Evolutionary conservation across 2,888 invertebrate species (phyloP).

Genomic region (Blera fallax): DNA sequence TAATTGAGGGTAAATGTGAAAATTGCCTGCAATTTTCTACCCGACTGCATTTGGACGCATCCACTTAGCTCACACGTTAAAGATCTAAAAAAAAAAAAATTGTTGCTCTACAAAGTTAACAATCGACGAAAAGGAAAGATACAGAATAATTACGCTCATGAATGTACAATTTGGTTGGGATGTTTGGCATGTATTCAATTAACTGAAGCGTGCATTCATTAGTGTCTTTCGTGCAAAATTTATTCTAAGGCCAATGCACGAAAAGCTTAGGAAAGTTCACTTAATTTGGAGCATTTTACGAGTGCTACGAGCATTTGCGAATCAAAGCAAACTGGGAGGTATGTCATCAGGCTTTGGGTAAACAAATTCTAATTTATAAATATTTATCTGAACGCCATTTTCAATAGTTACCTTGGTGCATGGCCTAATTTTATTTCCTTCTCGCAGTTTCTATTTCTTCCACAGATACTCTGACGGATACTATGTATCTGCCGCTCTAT

Average conservation of each 20-base stretch:
- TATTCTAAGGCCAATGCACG: not conserved
- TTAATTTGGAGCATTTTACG: too few species aligned
- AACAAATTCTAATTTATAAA: too few species aligned
- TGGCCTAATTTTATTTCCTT: too few species aligned
- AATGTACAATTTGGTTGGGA: not conserved
- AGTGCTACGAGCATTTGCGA: too few species aligned
- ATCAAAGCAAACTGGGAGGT: too few species aligned
- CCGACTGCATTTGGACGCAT: not conserved
- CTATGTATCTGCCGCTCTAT: too few species aligned
- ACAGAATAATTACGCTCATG: not conserved
- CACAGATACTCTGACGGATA: too few species aligned
- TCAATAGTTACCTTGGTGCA: too few species aligned
- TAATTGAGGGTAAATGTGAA: constrained; percentile 39
- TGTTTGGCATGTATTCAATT: constrained; percentile 7
- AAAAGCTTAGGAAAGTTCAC: not conserved
- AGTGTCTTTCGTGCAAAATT: not conserved
- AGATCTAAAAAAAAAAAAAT: not conserved
- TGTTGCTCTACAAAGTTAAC: not conserved
- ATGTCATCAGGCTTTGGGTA: too few species aligned
- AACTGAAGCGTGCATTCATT: not conserved
- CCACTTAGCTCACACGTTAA: not conserved
- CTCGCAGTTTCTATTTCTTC: too few species aligned
- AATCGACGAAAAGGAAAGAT: not conserved
- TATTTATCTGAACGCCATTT: too few species aligned
- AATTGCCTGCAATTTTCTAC: constrained; percentile 41